These are phyloP conservation scores for Crossocerus cetratus DNA, from an alignment of 2,888 invertebrate genomes.

Conservation along the genomic window DNA sequence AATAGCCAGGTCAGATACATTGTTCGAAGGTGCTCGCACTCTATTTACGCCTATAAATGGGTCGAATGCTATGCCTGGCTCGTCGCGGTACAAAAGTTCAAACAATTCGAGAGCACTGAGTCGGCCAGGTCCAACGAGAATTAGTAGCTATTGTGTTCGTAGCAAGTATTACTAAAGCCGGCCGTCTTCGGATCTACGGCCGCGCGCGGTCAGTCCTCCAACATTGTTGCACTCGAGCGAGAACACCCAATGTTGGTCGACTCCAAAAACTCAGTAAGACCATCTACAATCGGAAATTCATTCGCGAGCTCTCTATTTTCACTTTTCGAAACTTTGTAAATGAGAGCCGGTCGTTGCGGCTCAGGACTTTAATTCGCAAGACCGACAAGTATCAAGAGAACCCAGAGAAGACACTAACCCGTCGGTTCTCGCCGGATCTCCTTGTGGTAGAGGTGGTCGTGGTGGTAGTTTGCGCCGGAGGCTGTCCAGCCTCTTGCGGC, in stretches of 20 bases:
- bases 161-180: not conserved
- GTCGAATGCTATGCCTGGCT: not conserved
- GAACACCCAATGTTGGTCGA: no score
- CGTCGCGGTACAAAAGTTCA: not conserved
- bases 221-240: not conserved
- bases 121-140: not conserved
- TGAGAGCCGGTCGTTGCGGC: not conserved
- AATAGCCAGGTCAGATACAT: slow-evolving; percentile 27
- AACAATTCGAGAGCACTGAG: not conserved
- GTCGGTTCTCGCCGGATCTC: slow-evolving; percentile 76
- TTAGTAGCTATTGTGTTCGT: no score
- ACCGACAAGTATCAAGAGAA: no score
- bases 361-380: not conserved
- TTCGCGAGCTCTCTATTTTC: not conserved
- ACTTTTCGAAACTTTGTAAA: not conserved
- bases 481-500: slow-evolving; percentile 75
- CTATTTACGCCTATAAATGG: not conserved
- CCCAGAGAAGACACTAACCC: slow-evolving; percentile 72
- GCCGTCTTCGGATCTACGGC: not conserved
- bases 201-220: not conserved
- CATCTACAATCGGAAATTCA: no score
- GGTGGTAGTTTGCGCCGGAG: slow-evolving; percentile 72
- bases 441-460: slow-evolving; percentile 65
- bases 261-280: no score
- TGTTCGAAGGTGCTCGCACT: not conserved